phyloP scores from a whole-genome alignment of 2,113 vertebrate species.

The Melanerpes aurifrons region DNA sequence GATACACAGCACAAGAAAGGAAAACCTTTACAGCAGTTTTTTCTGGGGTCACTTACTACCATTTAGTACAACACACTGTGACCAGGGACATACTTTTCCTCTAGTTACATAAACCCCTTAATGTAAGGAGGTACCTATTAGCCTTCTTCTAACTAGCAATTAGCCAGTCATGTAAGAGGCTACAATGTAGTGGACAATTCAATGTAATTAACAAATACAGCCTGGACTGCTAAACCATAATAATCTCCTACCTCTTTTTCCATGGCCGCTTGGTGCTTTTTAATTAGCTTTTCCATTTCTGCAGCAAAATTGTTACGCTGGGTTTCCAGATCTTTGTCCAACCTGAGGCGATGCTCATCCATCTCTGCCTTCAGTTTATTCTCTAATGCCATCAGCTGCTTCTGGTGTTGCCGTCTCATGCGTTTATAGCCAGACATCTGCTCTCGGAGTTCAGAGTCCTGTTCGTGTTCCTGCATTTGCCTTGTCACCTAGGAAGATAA shows the following conservation, averaged over 20 bases:
- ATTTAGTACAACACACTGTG: not conserved
- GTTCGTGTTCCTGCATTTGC: constrained; percentile 98
- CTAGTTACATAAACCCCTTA: constrained; percentile 47
- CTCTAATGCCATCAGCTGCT: constrained; percentile 96
- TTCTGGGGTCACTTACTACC: not conserved
- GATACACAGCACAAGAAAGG: not conserved
- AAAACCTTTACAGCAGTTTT: not conserved
- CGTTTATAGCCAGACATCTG: constrained; percentile 99
- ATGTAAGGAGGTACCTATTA: constrained; percentile 25
- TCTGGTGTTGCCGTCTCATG: constrained; percentile 98
- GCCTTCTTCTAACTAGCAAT: constrained; percentile 33
- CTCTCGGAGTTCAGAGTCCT: constrained; percentile 96
- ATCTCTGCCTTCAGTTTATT: constrained; percentile 98
- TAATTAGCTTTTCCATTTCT: constrained; percentile 98
- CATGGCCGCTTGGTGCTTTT: constrained; percentile 95
- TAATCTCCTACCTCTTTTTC: constrained; percentile 92
- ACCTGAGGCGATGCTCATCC: constrained; percentile 95
- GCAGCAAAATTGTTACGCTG: constrained; percentile 95
- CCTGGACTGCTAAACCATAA: not conserved
- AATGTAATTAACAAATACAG: not conserved
- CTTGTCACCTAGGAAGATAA: constrained; percentile 88
- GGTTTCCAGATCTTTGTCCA: constrained; percentile 98
- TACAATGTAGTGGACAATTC: constrained; percentile 15
- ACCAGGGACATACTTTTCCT: constrained; percentile 39
- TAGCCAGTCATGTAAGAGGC: constrained; percentile 46